Conservation (phyloP, 1,140 invertebrate genomes). For the Sminthurides bifidus region DNA sequence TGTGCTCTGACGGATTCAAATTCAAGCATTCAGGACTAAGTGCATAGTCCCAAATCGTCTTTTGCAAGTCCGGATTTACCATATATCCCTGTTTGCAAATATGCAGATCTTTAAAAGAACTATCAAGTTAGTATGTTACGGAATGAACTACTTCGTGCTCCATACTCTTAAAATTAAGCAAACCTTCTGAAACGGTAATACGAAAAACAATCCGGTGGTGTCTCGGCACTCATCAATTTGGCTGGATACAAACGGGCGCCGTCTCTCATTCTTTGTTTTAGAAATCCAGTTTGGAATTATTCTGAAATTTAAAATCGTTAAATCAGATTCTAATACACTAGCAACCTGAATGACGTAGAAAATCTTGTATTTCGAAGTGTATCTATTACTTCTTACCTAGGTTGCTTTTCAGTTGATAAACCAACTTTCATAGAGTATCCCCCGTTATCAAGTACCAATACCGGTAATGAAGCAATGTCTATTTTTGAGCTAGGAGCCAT, state of each 20-base stretch:
- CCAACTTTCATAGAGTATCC: slow-evolving; percentile 74
- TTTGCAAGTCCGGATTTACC: slow-evolving; percentile 90
- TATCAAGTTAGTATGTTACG: neutral
- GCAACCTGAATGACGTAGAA: neutral
- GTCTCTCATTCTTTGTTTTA: slow-evolving; percentile 91
- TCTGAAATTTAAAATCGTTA: slow-evolving; percentile 36
- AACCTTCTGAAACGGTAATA: slow-evolving; percentile 83
- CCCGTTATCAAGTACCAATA: slow-evolving; percentile 76
- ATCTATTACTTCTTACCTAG: slow-evolving; percentile 45
- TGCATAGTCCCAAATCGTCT: slow-evolving; percentile 91
- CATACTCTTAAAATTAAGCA: neutral
- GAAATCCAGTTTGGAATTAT: slow-evolving; percentile 91
- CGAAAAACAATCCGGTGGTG: slow-evolving; percentile 84
- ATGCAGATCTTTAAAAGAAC: neutral
- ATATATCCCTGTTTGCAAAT: slow-evolving; percentile 59
- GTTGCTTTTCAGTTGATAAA: slow-evolving; percentile 50
- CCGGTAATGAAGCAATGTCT: neutral
- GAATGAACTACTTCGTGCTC: neutral
- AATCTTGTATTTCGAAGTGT: neutral
- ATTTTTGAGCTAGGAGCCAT: no score
- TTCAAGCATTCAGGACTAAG: slow-evolving; percentile 80
- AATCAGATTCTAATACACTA: neutral
- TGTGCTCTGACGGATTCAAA: slow-evolving; percentile 59
- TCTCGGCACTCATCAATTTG: slow-evolving; percentile 94
- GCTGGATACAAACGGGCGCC: slow-evolving; percentile 83